Evolutionary conservation across 2,113 vertebrate species (phyloP), one percentile per base, ranked within the genome.

Genomic region (Picathartes gymnocephalus): DNA sequence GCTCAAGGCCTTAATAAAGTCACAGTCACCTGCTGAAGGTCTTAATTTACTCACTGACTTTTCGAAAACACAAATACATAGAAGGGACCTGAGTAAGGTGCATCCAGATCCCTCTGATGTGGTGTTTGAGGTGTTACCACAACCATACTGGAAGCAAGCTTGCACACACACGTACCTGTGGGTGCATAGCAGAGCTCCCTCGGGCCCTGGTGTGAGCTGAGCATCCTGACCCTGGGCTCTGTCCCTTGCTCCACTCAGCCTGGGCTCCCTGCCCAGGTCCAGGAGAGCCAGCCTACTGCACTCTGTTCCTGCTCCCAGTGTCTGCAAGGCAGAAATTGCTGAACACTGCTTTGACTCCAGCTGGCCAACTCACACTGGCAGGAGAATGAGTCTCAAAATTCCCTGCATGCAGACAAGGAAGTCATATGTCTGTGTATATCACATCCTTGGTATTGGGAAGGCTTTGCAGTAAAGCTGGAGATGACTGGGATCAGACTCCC

Each of bases 151-250:
- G 50, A 77, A 83, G 45, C 22, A 14, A 4, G 2, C 21, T 60
- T 5, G 4, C 1, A 1, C 7, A 4, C 18, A 31, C 16, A 7
- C 0, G 0, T 40, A 37, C 56, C n/a, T 57, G 16, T 2, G 6
- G 17, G 35, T 81, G 25, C 23, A 28, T 33, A 23, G 21, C 13
- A 84, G 60, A 56, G 42, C 21, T 79, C n/a, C 31, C 20, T n/a
- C 0, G 1, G 19, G n/a, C 47, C 54, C 61, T 35, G 61, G 11
- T 31, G 19, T 37, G 65, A 70, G 54, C 24, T 65, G 33, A 86
- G 24, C 53, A 71, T 37, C 19, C 70, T 2, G 1, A 31, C 35
- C 27, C 50, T 2, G 3, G 30, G 17, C 30, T 87, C 35, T 73
- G 33, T 6, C 51, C 18, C 13, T n/a, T 4, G 4, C 8, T 47